Evolutionary conservation across 2,113 vertebrate species (phyloP).

Genomic region (Phylloscopus trochiloides): DNA sequence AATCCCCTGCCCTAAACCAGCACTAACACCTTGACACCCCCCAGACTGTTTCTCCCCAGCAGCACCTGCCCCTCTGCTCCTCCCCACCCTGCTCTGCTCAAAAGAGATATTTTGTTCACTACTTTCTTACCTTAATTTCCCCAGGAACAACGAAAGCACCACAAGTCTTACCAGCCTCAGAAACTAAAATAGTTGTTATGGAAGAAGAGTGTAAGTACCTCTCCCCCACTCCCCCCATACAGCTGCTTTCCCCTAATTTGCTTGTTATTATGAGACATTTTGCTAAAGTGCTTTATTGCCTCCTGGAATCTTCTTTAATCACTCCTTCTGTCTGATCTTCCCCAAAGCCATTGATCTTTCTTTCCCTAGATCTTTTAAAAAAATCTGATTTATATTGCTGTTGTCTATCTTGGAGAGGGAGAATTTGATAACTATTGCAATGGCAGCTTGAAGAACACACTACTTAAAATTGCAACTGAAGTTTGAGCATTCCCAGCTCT

Average conservation of each 20-base stretch:
- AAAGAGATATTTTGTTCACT: slow-evolving; percentile 53
- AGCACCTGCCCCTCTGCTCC: not conserved
- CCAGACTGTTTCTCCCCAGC: not conserved
- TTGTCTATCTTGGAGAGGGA: not conserved
- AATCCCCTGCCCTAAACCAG: not conserved
- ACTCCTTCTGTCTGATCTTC: not conserved
- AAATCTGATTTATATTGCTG: not conserved
- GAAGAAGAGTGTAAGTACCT: slow-evolving; percentile 71
- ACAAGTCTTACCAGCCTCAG: slow-evolving; percentile 70
- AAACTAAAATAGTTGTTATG: slow-evolving; percentile 74
- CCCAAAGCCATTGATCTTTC: not conserved
- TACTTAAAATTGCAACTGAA: not conserved
- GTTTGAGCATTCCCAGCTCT: not conserved
- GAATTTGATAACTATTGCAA: not conserved
- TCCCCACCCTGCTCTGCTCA: not conserved
- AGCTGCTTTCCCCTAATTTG: not conserved
- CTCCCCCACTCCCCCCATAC: not conserved
- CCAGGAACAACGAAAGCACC: slow-evolving; percentile 68
- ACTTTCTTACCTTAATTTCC: slow-evolving; percentile 71
- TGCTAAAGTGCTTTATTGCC: slow-evolving; percentile 24
- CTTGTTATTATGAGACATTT: not conserved
- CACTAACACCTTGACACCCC: not conserved
- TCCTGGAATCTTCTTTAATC: slow-evolving; percentile 13
- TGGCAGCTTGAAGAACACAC: not conserved
- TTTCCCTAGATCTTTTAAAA: not conserved